A percentile compares a stretch with the other conserved stretches of the same genome.
phyloP scores from a whole-genome alignment of 2,797 vertebrate genomes.

The Artibeus jamaicensis region DNA sequence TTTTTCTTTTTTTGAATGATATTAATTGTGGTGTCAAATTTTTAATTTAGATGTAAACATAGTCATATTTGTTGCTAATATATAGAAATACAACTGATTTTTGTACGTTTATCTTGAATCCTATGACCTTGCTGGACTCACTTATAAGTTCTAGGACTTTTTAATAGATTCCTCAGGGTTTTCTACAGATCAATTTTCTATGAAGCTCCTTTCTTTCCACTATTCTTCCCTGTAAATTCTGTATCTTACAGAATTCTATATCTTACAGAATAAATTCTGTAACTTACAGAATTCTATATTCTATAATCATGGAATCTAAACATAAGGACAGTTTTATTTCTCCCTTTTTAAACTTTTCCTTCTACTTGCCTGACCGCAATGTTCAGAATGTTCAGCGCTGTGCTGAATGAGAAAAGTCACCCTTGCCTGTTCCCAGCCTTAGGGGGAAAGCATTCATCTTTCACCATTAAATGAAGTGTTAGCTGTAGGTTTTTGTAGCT shows the following conservation, averaged over 20 bases:
- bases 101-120: neutral
- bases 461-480: neutral
- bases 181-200: neutral
- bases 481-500: neutral
- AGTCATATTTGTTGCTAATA: neutral
- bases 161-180: neutral
- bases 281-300: no score
- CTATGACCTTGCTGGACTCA: neutral
- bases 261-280: no score
- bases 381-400: neutral
- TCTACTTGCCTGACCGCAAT: neutral
- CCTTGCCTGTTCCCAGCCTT: neutral
- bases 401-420: neutral
- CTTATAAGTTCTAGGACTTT: neutral
- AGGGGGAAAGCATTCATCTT: neutral
- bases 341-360: neutral
- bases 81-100: neutral
- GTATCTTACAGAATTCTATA: no score
- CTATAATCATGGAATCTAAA: neutral
- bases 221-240: no score
- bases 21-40: neutral
- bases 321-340: neutral
- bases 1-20: neutral
- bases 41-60: neutral
- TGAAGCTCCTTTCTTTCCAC: no score